phyloP scores from a whole-genome alignment of 1,140 invertebrate genomes.

The Octopus bimaculoides region DNA sequence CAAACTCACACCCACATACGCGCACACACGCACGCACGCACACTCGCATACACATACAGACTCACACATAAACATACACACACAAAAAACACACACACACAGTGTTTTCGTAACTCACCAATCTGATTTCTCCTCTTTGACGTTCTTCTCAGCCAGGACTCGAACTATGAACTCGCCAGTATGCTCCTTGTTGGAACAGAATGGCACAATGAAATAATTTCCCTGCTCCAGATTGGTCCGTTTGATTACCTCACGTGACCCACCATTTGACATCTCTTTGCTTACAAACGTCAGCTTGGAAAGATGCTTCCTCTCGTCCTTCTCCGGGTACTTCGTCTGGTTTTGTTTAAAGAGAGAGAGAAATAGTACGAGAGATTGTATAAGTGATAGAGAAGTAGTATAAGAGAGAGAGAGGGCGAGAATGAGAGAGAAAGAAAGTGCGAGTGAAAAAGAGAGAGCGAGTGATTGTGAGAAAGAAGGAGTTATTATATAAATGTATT shows the following conservation, averaged over 20 bases:
- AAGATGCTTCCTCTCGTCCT: conserved; percentile 35
- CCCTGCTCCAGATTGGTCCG: conserved; percentile 44
- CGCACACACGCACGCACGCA: too few relatives aligned
- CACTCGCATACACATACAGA: background rate
- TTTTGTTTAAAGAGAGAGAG: too few relatives aligned
- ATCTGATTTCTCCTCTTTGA: conserved; percentile 28
- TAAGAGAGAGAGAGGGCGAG: too few relatives aligned
- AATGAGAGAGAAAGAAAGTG: too few relatives aligned
- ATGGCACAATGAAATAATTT: conserved; percentile 43
- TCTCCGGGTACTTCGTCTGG: conserved; percentile 28
- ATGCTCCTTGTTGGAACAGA: conserved; percentile 30
- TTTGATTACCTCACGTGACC: conserved; percentile 36
- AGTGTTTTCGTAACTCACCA: conserved; percentile 28
- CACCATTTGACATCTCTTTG: conserved; percentile 30
- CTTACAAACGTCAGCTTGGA: conserved; percentile 38
- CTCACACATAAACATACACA: background rate
- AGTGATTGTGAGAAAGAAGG: too few relatives aligned
- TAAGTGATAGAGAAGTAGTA: too few relatives aligned
- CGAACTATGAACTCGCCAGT: conserved; percentile 40
- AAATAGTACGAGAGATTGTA: too few relatives aligned
- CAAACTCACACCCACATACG: background rate
- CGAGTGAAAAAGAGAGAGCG: too few relatives aligned
- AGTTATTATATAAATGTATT: too few relatives aligned
- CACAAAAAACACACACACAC: background rate
- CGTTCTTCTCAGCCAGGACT: conserved; percentile 35